Conservation (phyloP, 64 coral and sea anemone genomes). For the Hydrozoanthus tunicans region DNA sequence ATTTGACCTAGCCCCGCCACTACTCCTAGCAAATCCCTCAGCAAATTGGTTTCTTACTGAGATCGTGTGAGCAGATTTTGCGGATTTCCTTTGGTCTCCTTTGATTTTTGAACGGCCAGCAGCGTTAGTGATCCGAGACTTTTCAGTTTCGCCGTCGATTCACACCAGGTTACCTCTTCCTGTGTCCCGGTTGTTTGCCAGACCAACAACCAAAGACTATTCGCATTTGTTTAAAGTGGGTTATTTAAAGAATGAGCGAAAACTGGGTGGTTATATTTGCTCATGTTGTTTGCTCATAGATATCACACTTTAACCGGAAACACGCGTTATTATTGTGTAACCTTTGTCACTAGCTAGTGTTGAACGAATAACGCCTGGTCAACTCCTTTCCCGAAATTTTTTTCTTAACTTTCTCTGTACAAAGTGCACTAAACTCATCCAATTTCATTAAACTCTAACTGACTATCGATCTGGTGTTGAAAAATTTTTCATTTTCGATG, state of each 20-base stretch:
- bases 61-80: background rate
- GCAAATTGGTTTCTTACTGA: background rate
- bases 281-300: background rate
- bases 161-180: background rate
- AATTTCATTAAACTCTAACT: no score
- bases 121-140: background rate
- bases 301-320: constrained; percentile 43
- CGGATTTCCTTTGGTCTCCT: background rate
- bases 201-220: background rate
- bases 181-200: background rate
- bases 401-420: no score
- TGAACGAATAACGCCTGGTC: no score
- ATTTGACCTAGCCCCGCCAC: constrained; percentile 14
- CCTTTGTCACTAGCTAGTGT: background rate
- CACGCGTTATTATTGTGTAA: constrained; percentile 17
- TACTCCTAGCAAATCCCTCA: background rate
- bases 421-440: no score
- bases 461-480: no score
- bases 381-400: no score
- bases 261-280: constrained; percentile 2
- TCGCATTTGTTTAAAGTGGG: background rate
- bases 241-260: constrained; percentile 23
- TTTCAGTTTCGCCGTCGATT: background rate
- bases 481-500: no score
- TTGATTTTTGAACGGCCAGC: background rate